Evolutionary conservation across 2,888 invertebrate genomes (phyloP).

Genomic region (Acleris cristana): DNA sequence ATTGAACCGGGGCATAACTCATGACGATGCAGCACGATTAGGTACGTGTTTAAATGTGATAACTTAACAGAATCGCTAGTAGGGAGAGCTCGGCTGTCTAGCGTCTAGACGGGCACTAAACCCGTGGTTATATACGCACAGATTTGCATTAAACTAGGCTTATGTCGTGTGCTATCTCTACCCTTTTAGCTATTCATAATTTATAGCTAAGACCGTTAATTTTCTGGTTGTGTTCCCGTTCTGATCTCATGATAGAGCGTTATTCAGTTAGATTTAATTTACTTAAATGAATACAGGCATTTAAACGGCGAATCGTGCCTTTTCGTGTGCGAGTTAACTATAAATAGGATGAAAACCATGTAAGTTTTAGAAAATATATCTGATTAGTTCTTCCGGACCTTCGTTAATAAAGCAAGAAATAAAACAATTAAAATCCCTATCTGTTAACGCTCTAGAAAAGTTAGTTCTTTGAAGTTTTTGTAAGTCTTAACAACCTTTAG

Average conservation of each 20-base stretch:
- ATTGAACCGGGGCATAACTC: background rate
- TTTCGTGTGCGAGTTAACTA: background rate
- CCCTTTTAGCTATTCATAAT: slow-evolving; percentile 28
- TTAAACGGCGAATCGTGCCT: background rate
- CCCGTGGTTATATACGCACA: slow-evolving; percentile 40
- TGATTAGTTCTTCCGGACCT: slow-evolving; percentile 14
- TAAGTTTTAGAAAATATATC: background rate
- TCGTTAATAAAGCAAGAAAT: slow-evolving; percentile 18
- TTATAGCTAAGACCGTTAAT: slow-evolving; percentile 17
- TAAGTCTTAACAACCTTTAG: slow-evolving; percentile 5
- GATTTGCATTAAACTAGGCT: slow-evolving; percentile 39
- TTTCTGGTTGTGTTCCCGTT: background rate
- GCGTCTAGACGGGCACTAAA: slow-evolving; percentile 49
- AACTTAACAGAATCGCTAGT: slow-evolving; percentile 10
- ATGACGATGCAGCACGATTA: slow-evolving; percentile 6
- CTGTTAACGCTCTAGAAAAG: slow-evolving; percentile 23
- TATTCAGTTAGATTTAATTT: background rate
- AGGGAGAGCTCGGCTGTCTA: slow-evolving; percentile 45
- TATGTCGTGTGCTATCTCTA: slow-evolving; percentile 27
- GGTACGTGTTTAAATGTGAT: slow-evolving; percentile 20
- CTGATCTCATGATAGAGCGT: background rate
- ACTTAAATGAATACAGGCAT: background rate
- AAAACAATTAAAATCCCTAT: slow-evolving; percentile 13
- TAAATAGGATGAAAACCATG: background rate
- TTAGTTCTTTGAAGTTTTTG: slow-evolving; percentile 32